These are phyloP conservation scores for Lasiurus cinereus DNA, from an alignment of 2,113 vertebrate species.

Conservation along the genomic window DNA sequence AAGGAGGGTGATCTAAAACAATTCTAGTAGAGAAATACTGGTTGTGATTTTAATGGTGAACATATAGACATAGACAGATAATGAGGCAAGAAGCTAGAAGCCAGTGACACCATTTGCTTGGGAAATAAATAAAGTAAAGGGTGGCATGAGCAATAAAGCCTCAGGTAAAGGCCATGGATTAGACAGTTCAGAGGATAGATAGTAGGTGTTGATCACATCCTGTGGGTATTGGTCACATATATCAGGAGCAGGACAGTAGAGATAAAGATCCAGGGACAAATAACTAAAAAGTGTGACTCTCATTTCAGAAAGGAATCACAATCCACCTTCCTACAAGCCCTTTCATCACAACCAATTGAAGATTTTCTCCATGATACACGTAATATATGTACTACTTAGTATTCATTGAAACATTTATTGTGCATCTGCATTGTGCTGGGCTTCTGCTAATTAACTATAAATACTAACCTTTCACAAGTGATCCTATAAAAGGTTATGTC, in stretches of 20 bases:
- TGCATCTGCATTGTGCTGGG: background rate
- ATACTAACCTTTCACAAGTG: background rate
- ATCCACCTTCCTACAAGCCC: background rate
- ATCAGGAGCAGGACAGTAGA: background rate
- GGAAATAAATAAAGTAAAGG: background rate
- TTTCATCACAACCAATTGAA: background rate
- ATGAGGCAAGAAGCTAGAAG: background rate
- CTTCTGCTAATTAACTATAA: conserved; percentile 35
- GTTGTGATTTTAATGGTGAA: background rate
- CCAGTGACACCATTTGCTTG: background rate
- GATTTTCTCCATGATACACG: background rate
- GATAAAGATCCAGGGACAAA: background rate
- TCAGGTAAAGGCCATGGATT: background rate
- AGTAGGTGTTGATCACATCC: background rate
- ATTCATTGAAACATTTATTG: background rate
- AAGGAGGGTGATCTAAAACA: background rate
- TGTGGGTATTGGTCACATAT: background rate
- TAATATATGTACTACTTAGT: background rate
- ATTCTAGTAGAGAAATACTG: background rate
- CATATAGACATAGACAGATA: background rate
- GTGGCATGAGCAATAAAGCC: background rate
- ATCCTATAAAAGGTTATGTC: background rate
- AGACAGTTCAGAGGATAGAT: background rate
- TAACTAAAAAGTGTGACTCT: background rate
- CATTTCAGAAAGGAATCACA: background rate